A percentile compares a stretch with the other conserved stretches of the same genome.
Conservation (phyloP, 1,140 invertebrate genomes). For the Cyphomyrmex costatus region DNA sequence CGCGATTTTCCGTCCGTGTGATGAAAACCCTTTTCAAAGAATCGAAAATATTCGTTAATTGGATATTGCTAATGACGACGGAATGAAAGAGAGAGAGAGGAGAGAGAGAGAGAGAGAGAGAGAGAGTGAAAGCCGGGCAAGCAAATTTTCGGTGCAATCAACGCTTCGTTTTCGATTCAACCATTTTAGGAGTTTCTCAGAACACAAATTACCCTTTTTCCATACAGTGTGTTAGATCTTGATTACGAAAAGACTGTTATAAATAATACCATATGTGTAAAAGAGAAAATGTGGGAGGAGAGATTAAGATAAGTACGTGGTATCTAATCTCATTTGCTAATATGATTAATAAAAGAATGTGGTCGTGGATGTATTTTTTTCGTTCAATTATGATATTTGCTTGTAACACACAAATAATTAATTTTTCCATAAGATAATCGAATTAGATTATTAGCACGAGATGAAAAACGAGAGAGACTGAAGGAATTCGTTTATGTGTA, state of each 20-base stretch:
- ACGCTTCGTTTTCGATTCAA: conserved; percentile 15
- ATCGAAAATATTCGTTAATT: conserved; percentile 62
- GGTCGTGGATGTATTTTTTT: neutral
- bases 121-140: neutral
- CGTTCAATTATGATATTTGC: neutral
- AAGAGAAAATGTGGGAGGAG: neutral
- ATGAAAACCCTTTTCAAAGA: conserved; percentile 46
- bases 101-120: neutral
- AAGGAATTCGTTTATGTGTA: neutral
- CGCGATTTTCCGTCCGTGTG: conserved; percentile 39
- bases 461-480: neutral
- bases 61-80: conserved; percentile 53
- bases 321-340: conserved; percentile 14
- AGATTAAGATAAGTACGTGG: neutral
- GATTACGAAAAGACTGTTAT: neutral
- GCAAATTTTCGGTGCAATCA: conserved; percentile 21
- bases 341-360: neutral
- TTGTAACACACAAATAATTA: conserved; percentile 27
- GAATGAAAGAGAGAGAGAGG: neutral
- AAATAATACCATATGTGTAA: neutral
- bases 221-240: neutral
- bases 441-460: neutral
- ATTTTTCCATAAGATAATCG: conserved; percentile 10
- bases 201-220: neutral
- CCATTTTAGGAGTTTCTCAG: neutral